Evolutionary conservation across 2,888 invertebrate species (phyloP), one percentile per base, ranked within the genome.

Genomic region (Prionchulus punctatus): DNA sequence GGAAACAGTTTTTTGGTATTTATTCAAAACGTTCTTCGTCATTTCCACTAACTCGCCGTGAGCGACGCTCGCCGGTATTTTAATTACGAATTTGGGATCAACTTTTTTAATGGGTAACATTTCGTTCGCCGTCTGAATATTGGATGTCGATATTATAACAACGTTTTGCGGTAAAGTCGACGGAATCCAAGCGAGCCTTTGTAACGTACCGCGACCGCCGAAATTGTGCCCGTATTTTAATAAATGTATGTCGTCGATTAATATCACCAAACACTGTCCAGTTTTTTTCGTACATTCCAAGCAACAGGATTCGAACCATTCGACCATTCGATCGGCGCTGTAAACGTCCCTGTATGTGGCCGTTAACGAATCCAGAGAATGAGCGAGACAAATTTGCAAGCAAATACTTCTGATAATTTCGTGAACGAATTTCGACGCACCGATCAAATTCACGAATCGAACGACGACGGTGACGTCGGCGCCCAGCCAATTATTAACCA

Each of bases 231-330:
- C 50, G 21, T 49, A 49, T 49, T 49, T 49, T 30, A 49, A 55
- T 49, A 63, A 54, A 58, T 69, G 63, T 4, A 63, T 59, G 43
- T 68, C 68, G 58, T 69, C 69, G n/a, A 69, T 59, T 43, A 69
- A 62, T 2, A 69, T 50, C 52, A 65, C 64, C 26, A 66, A 51
- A 1, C 66, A 66, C 23, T 57, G 53, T n/a, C 51, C 42, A 1
- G 30, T 28, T 21, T 49, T 49, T 15, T 30, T 7, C 28, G 28
- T 30, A 4, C 12, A 18, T 15, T 49, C 50, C 21, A 15, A n/a
- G 21, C 50, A 49, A 28, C 28, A 26, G 12, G 4, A 7, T 3
- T 49, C 12, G 3, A 49, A 28, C 50, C 50, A 49, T 12, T 26
- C 50, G 50, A 12, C 12, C 30, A 49, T n/a, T 21, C 28, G 26